phyloP scores from a whole-genome alignment of 2,888 invertebrate genomes.

The Dicyrtomina minuta region DNA sequence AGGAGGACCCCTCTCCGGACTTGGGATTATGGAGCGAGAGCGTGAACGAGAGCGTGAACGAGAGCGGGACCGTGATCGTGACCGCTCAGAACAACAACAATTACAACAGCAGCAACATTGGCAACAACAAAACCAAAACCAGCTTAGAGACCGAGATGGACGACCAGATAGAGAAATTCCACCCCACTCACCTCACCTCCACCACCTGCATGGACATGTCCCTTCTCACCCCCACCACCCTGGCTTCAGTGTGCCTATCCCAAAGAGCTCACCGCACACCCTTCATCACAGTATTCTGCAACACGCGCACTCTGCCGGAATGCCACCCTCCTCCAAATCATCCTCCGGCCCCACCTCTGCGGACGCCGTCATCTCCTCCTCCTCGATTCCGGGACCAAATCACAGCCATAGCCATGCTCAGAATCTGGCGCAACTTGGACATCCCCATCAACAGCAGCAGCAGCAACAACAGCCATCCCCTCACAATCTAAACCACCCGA shows the following conservation, averaged over 20 bases:
- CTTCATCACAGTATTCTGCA: too few relatives aligned
- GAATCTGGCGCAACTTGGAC: not conserved
- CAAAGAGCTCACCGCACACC: slow-evolving; percentile 29
- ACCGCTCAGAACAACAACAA: too few relatives aligned
- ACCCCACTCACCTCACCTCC: not conserved
- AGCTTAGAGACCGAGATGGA: too few relatives aligned
- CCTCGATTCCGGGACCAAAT: slow-evolving; percentile 33
- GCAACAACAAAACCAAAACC: not conserved
- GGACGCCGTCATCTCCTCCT: slow-evolving; percentile 49
- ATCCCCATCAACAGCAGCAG: slow-evolving; percentile 9
- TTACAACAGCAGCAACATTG: not conserved
- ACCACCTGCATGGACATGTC: not conserved
- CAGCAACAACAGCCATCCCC: slow-evolving; percentile 13
- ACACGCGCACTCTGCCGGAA: slow-evolving; percentile 21
- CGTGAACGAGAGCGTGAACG: not conserved
- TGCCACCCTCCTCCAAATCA: slow-evolving; percentile 31
- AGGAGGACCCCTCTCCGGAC: not conserved
- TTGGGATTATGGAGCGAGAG: not conserved
- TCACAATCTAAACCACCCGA: too few relatives aligned
- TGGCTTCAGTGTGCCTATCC: slow-evolving; percentile 33
- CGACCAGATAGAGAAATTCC: too few relatives aligned
- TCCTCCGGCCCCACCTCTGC: slow-evolving; percentile 31
- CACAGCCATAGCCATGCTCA: not conserved
- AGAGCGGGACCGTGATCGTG: not conserved
- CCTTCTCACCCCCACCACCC: too few relatives aligned